phyloP scores from a whole-genome alignment of 2,797 vertebrate species.

The Sebastes steindachneri region DNA sequence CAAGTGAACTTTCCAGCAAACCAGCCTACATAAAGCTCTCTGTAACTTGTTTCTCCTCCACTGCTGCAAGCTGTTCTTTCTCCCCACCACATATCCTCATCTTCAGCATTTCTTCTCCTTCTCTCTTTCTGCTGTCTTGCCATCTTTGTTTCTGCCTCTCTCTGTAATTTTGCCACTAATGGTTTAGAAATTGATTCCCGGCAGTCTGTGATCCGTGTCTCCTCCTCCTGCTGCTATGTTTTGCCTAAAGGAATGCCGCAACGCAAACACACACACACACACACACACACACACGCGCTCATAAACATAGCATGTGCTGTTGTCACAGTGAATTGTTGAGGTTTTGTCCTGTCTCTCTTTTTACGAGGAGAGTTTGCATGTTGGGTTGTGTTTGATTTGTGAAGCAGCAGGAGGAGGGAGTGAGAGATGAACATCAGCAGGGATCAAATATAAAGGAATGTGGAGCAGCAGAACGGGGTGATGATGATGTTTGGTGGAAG shows the following conservation, averaged over 20 bases:
- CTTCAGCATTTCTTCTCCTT: slow-evolving; percentile 2
- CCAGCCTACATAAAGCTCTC: slow-evolving; percentile 44
- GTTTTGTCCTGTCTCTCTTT: slow-evolving; percentile 26
- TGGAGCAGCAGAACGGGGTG: slow-evolving; percentile 17
- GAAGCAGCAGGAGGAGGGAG: slow-evolving; percentile 20
- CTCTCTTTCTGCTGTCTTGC: not conserved
- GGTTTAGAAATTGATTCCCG: slow-evolving; percentile 46
- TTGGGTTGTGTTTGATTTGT: slow-evolving; percentile 41
- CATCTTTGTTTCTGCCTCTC: slow-evolving; percentile 7
- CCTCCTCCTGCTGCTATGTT: slow-evolving; percentile 26
- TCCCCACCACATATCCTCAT: slow-evolving; percentile 15
- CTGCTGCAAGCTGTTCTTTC: slow-evolving; percentile 35
- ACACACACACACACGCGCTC: not conserved
- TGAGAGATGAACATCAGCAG: slow-evolving; percentile 49
- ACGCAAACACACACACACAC: not conserved
- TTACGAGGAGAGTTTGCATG: slow-evolving; percentile 9
- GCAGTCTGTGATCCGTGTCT: slow-evolving; percentile 48
- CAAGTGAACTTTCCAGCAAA: slow-evolving; percentile 43
- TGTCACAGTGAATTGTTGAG: slow-evolving; percentile 33
- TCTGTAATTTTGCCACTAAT: slow-evolving; percentile 46
- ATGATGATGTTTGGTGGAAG: not conserved
- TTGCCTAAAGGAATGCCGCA: slow-evolving; percentile 44
- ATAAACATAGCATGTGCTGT: not conserved
- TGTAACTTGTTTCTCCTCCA: slow-evolving; percentile 32
- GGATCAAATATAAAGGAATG: slow-evolving; percentile 58